Conservation (phyloP, 2,888 invertebrate species). For the Clepsis dumicolana region DNA sequence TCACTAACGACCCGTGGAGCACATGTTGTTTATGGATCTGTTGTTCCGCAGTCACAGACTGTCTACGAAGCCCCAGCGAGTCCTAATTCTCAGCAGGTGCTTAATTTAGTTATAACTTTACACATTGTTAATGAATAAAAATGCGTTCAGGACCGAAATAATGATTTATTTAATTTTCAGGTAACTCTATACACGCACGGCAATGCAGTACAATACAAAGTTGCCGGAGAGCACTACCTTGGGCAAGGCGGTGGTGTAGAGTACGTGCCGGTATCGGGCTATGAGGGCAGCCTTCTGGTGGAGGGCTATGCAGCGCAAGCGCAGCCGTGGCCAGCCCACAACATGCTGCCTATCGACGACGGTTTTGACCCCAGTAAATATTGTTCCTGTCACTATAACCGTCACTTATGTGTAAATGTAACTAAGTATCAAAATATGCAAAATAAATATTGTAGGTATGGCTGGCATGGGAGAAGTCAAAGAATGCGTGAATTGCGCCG, state of each 20-base stretch:
- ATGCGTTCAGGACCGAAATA: background rate
- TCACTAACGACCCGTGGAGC: constrained; percentile 83
- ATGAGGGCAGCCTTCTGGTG: constrained; percentile 78
- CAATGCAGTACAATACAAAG: constrained; percentile 85
- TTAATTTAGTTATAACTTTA: constrained; percentile 1
- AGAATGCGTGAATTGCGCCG: constrained; percentile 98
- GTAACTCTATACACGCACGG: constrained; percentile 81
- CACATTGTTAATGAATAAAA: background rate
- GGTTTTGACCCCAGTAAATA: constrained; percentile 79
- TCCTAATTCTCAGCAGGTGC: constrained; percentile 85
- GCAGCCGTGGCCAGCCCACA: constrained; percentile 79
- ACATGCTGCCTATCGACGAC: constrained; percentile 79
- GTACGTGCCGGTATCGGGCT: constrained; percentile 80
- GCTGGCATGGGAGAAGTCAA: constrained; percentile 88
- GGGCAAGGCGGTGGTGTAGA: constrained; percentile 74
- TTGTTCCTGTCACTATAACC: background rate
- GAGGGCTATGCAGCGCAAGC: constrained; percentile 74
- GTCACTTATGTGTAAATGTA: background rate
- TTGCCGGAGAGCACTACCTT: constrained; percentile 77
- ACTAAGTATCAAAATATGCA: background rate
- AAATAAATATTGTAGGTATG: constrained; percentile 59
- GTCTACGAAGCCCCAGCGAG: constrained; percentile 86
- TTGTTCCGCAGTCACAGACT: constrained; percentile 76
- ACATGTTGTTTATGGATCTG: constrained; percentile 79
- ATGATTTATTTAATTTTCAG: constrained; percentile 15